Base-by-base conservation (phyloP, 2,113 vertebrate species). In the Setophaga coronata region DNA sequence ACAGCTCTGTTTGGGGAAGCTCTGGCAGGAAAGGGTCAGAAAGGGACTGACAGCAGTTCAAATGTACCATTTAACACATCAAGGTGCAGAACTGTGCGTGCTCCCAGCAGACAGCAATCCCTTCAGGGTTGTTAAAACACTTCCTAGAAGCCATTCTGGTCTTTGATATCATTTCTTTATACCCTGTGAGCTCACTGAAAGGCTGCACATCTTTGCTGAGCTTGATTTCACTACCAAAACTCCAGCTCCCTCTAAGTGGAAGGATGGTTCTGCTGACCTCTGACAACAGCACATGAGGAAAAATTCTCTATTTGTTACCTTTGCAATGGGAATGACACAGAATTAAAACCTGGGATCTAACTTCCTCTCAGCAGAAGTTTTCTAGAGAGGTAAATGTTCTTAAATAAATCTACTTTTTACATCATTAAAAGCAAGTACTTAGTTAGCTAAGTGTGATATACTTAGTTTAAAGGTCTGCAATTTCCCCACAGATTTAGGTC, bases 121-220 rank as follows among this genome's bases (percentile, higher is more conserved):
- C 93, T 80, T 93, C 90, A 54, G 81, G 82, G 79, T 87, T 87
- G 93, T 90, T 95, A 80, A 86, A 95, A 88, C 64, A 15, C 45
- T 80, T 62, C 78, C 67, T 16, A 51, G 69, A 40, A 93, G 62
- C 64, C 57, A 36, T 12, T 60, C 64, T 54, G 21, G 31, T 43
- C 61, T 91, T 84, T 90, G 25, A 65, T 81, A 38, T 45, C 2
- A 3, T 69, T 50, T 45, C 74, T 80, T 79, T 43, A 20, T 7
- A 24, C 8, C n/a, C 2, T 7, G 29, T 31, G n/a, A 26, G 28
- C 77, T 82, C 73, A 70, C 78, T 78, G 85, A 18, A 18, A 40
- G 57, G 57, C 65, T 67, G 23, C 33, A 17, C 58, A 47, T 34
- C 77, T 36, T 58, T 18, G 48, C 45, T 34, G 34, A 56, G 38